Conservation (phyloP, 2,113 vertebrate genomes). For the Varanus komodoensis region DNA sequence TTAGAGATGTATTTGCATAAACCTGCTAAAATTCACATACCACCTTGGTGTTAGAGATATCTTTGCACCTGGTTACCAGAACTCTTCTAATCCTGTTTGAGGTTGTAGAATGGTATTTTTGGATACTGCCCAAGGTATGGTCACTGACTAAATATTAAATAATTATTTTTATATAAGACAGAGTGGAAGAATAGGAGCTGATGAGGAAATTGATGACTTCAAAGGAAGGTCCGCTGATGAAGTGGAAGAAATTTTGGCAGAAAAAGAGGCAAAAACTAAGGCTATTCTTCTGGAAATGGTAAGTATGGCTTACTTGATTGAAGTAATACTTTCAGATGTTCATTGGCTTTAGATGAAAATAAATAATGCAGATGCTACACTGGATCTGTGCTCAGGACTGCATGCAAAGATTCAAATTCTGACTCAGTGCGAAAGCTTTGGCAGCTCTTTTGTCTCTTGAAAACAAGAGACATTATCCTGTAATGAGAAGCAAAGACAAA, state of each 20-base stretch:
- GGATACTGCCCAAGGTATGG: not conserved
- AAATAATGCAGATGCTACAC: not conserved
- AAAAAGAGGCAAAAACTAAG: conserved; percentile 95
- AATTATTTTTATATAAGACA: conserved; percentile 64
- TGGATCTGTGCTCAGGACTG: not conserved
- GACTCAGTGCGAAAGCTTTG: not conserved
- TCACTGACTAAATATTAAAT: conserved; percentile 1
- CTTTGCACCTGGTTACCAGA: no score
- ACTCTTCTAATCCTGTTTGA: no score
- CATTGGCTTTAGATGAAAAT: not conserved
- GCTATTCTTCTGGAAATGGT: conserved; percentile 99
- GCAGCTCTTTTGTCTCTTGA: not conserved
- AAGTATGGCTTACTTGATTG: conserved; percentile 42
- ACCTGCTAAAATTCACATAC: not conserved
- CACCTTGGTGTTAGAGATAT: not conserved
- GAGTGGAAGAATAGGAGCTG: conserved; percentile 98
- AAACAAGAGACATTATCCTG: not conserved
- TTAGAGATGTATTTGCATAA: not conserved
- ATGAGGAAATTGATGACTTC: conserved; percentile 91
- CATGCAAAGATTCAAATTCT: not conserved
- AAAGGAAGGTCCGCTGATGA: conserved; percentile 88
- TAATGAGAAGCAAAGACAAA: not conserved
- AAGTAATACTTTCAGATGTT: conserved; percentile 22
- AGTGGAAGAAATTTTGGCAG: conserved; percentile 91
- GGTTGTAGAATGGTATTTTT: no score